Conservation (phyloP, 2,888 invertebrate genomes). For the Meghimatium bilineatum region DNA sequence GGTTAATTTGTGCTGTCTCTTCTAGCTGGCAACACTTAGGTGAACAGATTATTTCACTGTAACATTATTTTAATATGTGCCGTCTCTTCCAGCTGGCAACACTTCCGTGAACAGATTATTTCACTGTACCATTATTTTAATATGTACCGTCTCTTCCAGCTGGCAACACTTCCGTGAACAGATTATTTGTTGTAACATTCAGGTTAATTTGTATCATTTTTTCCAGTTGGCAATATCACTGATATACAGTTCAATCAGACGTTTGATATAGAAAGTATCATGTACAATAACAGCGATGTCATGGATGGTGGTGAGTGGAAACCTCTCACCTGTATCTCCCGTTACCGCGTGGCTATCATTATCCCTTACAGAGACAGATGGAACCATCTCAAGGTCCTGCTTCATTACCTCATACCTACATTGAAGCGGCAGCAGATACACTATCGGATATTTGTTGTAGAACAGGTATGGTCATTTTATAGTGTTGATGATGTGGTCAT, state of each 20-base stretch:
- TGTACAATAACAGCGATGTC: conserved; percentile 57
- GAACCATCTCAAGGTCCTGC: conserved; percentile 78
- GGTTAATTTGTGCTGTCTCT: too few relatives aligned
- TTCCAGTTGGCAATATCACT: conserved; percentile 47
- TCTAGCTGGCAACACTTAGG: too few relatives aligned
- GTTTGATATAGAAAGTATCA: conserved; percentile 48
- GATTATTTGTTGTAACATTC: too few relatives aligned
- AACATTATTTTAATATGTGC: too few relatives aligned
- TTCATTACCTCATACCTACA: conserved; percentile 79
- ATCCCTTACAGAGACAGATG: conserved; percentile 77
- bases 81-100: too few relatives aligned
- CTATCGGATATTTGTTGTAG: conserved; percentile 79
- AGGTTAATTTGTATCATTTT: too few relatives aligned
- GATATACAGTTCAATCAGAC: conserved; percentile 44
- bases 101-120: too few relatives aligned
- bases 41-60: too few relatives aligned
- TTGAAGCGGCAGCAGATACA: conserved; percentile 79
- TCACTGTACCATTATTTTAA: too few relatives aligned
- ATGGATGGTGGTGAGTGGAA: conserved; percentile 68
- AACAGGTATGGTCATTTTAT: conserved; percentile 74
- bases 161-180: too few relatives aligned
- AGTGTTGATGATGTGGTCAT: too few relatives aligned
- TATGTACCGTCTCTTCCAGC: too few relatives aligned
- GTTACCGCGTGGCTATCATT: conserved; percentile 73
- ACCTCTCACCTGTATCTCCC: conserved; percentile 65